Conservation (phyloP, 2,797 vertebrate species). For the Cetoscarus ocellatus region DNA sequence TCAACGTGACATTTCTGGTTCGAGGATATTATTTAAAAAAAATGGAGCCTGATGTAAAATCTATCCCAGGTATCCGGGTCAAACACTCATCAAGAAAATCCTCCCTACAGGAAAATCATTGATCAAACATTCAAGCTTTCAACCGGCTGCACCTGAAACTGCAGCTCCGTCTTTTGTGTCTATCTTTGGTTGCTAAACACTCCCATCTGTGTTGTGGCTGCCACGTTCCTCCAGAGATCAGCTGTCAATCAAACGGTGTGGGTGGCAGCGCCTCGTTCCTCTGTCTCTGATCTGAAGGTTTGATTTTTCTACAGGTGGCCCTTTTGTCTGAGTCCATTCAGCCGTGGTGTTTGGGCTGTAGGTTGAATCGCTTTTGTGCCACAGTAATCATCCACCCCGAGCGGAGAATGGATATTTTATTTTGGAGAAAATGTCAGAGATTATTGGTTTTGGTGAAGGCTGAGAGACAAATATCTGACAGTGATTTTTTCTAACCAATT, state of each 20-base stretch:
- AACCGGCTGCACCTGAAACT: background rate
- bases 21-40: slow-evolving; percentile 2
- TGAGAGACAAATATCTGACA: background rate
- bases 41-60: background rate
- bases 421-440: background rate
- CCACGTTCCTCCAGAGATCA: slow-evolving; percentile 17
- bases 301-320: slow-evolving; percentile 32
- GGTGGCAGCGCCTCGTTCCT: background rate
- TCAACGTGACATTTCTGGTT: slow-evolving; percentile 30
- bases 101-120: background rate
- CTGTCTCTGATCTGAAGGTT: slow-evolving; percentile 19
- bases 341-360: slow-evolving; percentile 8
- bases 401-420: background rate
- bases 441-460: background rate
- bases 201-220: slow-evolving; percentile 12
- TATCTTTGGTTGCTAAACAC: slow-evolving; percentile 18
- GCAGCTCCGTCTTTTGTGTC: slow-evolving; percentile 16
- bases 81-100: slow-evolving; percentile 14
- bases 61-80: slow-evolving; percentile 6
- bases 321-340: slow-evolving; percentile 23
- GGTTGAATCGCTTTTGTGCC: slow-evolving; percentile 4
- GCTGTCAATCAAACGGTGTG: slow-evolving; percentile 38
- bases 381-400: background rate
- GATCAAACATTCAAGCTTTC: slow-evolving; percentile 3
- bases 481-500: slow-evolving; percentile 1